These are phyloP conservation scores for Amblyjoppa proteus DNA, from an alignment of 2,888 invertebrate genomes.

Conservation along the genomic window DNA sequence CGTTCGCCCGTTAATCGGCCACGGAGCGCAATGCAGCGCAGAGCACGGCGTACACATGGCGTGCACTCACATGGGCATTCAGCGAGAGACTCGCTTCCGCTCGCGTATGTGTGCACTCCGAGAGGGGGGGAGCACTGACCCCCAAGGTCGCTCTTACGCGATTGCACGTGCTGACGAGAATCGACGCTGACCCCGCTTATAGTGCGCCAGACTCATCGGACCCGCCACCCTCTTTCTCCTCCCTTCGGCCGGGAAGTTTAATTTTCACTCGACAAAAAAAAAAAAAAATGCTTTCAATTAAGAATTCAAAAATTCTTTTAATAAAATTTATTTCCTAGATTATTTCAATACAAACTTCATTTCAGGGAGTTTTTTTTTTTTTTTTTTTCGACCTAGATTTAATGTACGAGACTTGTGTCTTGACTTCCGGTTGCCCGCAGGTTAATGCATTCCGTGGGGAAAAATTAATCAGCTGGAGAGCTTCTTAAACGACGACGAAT, in stretches of 20 bases:
- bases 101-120: conserved; percentile 43
- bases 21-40: conserved; percentile 6
- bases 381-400: not conserved
- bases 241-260: not conserved
- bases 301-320: no score
- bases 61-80: conserved; percentile 3
- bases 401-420: not conserved
- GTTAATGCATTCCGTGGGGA: not conserved
- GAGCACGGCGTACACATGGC: not conserved
- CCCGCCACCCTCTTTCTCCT: conserved; percentile 9
- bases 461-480: not conserved
- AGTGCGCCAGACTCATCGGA: conserved; percentile 5
- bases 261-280: not conserved
- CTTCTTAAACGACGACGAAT: not conserved
- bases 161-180: conserved; percentile 81
- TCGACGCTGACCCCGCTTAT: conserved; percentile 74
- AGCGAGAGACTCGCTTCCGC: conserved; percentile 3
- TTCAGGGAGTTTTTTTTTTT: not conserved
- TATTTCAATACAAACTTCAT: not conserved
- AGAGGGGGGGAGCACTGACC: conserved; percentile 78
- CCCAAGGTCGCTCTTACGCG: conserved; percentile 82
- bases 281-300: no score
- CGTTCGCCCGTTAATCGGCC: conserved; percentile 21
- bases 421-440: not conserved
- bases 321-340: not conserved